A percentile compares a stretch with the other conserved stretches of the same genome.
phyloP scores from a whole-genome alignment of 1,140 invertebrate genomes.

The Microvelia longipes region DNA sequence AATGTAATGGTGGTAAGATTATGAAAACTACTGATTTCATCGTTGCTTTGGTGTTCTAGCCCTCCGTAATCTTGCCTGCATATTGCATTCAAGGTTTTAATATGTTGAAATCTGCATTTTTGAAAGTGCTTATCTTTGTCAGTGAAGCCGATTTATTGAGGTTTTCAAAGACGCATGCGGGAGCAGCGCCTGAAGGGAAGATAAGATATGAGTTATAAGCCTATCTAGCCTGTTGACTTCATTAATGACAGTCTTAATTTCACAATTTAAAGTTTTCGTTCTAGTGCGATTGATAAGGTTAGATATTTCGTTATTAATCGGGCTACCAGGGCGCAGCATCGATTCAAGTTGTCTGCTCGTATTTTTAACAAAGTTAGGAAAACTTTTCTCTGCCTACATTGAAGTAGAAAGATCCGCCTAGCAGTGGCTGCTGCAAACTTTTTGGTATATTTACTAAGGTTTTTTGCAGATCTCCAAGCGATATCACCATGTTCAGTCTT shows the following conservation, averaged over 20 bases:
- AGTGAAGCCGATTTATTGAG: not conserved
- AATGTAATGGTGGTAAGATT: not conserved
- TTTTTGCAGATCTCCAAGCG: not conserved
- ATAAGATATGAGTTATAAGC: not conserved
- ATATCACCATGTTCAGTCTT: not conserved
- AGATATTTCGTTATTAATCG: not conserved
- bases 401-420: not conserved
- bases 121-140: not conserved
- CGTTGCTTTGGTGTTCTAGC: not conserved
- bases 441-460: not conserved
- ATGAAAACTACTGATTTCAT: not conserved
- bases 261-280: not conserved
- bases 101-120: not conserved
- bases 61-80: not conserved
- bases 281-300: not conserved
- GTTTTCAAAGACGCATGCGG: not conserved
- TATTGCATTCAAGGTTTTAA: not conserved
- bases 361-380: not conserved
- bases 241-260: not conserved
- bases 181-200: not conserved
- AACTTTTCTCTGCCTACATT: not conserved
- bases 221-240: not conserved
- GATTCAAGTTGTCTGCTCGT: not conserved
- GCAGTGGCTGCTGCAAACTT: not conserved
- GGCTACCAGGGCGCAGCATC: not conserved